Conservation (phyloP, 1,140 invertebrate species). For the Eurosta solidaginis region DNA sequence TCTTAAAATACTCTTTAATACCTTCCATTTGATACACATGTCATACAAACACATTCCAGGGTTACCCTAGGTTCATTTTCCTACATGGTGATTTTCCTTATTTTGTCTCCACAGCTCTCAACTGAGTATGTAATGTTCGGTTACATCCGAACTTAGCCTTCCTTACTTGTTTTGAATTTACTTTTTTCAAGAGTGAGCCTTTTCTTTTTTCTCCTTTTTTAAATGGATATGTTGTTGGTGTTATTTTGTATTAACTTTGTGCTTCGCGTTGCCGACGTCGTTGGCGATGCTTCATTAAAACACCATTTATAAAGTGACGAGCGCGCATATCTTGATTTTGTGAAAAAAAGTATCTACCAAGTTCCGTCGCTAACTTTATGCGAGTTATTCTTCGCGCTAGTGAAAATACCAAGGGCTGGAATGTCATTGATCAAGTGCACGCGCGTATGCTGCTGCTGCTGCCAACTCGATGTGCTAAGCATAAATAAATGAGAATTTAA, state of each 20-base stretch:
- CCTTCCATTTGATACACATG: too few species aligned
- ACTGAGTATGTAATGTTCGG: too few species aligned
- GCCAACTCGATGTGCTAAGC: background rate
- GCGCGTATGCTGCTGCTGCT: background rate
- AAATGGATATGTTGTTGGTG: background rate
- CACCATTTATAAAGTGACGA: constrained; percentile 18
- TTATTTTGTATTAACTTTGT: constrained; percentile 10
- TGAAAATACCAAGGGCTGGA: background rate
- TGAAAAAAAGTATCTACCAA: background rate
- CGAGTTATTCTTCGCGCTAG: background rate
- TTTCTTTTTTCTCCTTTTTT: too few species aligned
- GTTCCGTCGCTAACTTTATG: background rate
- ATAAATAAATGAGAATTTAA: constrained; percentile 15
- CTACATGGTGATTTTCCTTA: too few species aligned
- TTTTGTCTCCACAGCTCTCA: too few species aligned
- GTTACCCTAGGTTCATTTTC: too few species aligned
- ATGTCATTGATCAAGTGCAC: constrained; percentile 24
- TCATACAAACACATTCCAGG: too few species aligned
- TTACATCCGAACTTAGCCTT: too few species aligned
- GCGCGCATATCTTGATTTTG: constrained; percentile 6
- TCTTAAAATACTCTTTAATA: too few species aligned
- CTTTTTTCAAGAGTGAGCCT: too few species aligned
- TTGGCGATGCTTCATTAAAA: constrained; percentile 22
- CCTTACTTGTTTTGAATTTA: too few species aligned
- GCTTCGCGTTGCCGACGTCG: background rate